Conservation (phyloP, 2,113 vertebrate genomes). For the Emydocephalus ijimae region DNA sequence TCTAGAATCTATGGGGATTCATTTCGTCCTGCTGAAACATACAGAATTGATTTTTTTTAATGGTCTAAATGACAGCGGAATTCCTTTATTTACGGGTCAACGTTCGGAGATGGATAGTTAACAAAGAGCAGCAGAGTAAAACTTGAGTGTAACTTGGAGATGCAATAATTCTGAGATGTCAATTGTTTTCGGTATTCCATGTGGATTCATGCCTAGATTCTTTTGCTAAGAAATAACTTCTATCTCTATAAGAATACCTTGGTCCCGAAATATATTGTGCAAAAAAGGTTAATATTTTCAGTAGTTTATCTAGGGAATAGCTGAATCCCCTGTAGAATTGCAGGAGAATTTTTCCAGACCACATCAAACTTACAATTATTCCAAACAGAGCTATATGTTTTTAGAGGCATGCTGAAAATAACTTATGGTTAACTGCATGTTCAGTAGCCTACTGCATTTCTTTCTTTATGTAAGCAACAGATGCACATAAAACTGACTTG, state of each 20-base stretch:
- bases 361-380: background rate
- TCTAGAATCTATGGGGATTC: background rate
- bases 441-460: background rate
- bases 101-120: background rate
- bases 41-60: background rate
- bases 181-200: background rate
- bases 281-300: background rate
- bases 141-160: rapidly evolving
- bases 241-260: rapidly evolving
- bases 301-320: background rate
- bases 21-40: background rate
- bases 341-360: background rate
- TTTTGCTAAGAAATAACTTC: background rate
- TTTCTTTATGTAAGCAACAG: background rate
- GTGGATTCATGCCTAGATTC: background rate
- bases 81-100: background rate
- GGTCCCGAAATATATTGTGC: rapidly evolving
- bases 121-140: background rate
- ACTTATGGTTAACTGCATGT: background rate
- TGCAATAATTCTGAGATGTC: background rate
- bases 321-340: background rate
- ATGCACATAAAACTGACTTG: background rate
- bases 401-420: background rate
- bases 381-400: background rate
- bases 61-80: background rate